Evolutionary conservation across 2,797 vertebrate genomes (phyloP), one percentile per base, ranked within the genome.

Genomic region (Peromyscus melanophrys): DNA sequence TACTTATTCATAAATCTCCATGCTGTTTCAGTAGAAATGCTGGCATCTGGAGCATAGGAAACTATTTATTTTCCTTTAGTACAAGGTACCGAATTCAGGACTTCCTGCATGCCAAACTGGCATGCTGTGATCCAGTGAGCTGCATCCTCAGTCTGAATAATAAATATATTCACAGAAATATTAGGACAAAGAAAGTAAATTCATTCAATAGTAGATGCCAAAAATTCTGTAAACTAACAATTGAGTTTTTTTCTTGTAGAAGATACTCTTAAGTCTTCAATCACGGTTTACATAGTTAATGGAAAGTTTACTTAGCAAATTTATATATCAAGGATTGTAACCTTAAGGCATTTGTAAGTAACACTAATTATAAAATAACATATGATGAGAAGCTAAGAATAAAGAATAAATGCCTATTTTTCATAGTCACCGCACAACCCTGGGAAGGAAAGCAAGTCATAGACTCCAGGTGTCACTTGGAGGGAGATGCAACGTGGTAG

Each of bases 271-370:
- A 85, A 49, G 25, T 78, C 4, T 55, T 95, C 31, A 67, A 11
- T 88, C 76, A 80, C 1, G 95, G 27, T 0, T 84, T 90, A 84
- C 6, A 19, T 76, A 19, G 27, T 77, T 52, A 84, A 43, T 83
- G 55, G n/a, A 69, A 90, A 95, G 65, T 88, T 71, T 78, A 71
- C 80, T 86, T 86, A 73, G 34, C 16, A 73, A 85, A 80, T 76
- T 84, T 81, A 81, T 59, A 40, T 85, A 21, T n/a, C 11, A 81
- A 85, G 2, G 87, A 6, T 95, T 90, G 43, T 6, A 4, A 29
- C 43, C 4, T 37, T 80, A 34, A n/a, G n/a, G 19, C 75, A 46
- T 93, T 94, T 73, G 46, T 65, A 27, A 93, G 43, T 17, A 85
- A 0, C 10, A 27, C 43, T 75, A 34, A 59, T 71, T 90, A 8